These are phyloP conservation scores for Phaedon cochleariae DNA, from an alignment of 2,888 invertebrate genomes.

Conservation along the genomic window DNA sequence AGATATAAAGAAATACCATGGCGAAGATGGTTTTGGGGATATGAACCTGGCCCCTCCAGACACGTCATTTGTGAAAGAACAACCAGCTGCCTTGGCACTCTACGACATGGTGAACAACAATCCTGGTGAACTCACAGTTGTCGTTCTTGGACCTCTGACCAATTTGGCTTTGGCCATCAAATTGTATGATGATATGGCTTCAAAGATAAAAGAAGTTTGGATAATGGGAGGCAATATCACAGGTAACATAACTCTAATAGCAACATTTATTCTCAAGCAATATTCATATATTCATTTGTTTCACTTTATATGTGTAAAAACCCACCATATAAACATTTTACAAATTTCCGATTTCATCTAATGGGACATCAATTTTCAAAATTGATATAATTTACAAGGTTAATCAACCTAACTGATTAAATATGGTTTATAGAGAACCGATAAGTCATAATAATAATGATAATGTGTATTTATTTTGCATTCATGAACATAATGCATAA, in stretches of 20 bases:
- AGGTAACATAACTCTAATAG: conserved; percentile 61
- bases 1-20: conserved; percentile 65
- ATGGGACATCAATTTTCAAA: too few species aligned
- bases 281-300: too few species aligned
- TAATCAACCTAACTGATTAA: too few species aligned
- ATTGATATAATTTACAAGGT: too few species aligned
- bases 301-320: too few species aligned
- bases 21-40: conserved; percentile 78
- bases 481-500: too few species aligned
- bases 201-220: conserved; percentile 72
- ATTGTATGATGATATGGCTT: conserved; percentile 71
- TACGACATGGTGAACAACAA: conserved; percentile 67
- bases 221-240: conserved; percentile 82
- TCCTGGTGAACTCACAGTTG: conserved; percentile 68
- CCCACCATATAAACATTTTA: too few species aligned
- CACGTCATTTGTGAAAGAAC: conserved; percentile 43
- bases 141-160: conserved; percentile 79
- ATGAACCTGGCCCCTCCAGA: conserved; percentile 60
- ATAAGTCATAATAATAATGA: too few species aligned
- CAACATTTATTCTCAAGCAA: too few species aligned
- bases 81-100: conserved; percentile 68
- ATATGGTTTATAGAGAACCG: too few species aligned
- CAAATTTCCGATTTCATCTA: too few species aligned
- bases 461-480: too few species aligned
- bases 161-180: conserved; percentile 80